Evolutionary conservation across 2,888 invertebrate genomes (phyloP), one percentile per base, ranked within the genome.

Genomic region (Drosophila parthenogenetica): DNA sequence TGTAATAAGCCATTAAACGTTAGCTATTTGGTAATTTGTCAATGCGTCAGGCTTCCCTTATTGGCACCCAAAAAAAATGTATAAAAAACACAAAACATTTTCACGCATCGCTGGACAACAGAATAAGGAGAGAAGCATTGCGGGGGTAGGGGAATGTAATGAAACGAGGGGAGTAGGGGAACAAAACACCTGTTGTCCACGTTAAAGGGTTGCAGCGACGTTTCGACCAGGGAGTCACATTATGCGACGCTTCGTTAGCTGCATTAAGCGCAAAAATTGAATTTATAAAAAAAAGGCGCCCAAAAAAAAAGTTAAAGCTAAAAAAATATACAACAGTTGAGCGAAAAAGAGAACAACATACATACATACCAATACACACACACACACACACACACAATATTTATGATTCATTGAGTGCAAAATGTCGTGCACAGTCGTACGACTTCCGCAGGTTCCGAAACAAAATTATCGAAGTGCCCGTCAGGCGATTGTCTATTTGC

Each of bases 401-500:
- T 82, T 77, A 75, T 82, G 75, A 82, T 77, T 78, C 87, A 82
- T 77, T 80, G 80, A 79, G 83, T 77, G 82, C 74, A 82, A 79
- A 85, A 74, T 77, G 74, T 77, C 72, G 66, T 49, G 60, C 43
- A 64, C 73, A 73, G 72, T 72, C 62, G 64, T 84, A 69, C 66
- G 68, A 84, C 81, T 82, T 82, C 81, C 84, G 81, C 46, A 69
- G 65, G 63, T 58, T 64, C 53, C 48, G 54, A 59, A 63, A 59
- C 58, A 59, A 72, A 57, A 61, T 71, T 67, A 73, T 67, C 54
- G 42, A 67, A 58, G 32, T 62, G 46, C 45, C 74, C 16, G 37
- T 55, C 53, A 46, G 50, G 17, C 69, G 69, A 51, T 72, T 73
- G 58, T 67, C 58, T 46, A 39, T 25, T 25, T 29, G 22, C 17